Evolutionary conservation across 1,140 invertebrate species (phyloP).

Genomic region (Magallana angulata): DNA sequence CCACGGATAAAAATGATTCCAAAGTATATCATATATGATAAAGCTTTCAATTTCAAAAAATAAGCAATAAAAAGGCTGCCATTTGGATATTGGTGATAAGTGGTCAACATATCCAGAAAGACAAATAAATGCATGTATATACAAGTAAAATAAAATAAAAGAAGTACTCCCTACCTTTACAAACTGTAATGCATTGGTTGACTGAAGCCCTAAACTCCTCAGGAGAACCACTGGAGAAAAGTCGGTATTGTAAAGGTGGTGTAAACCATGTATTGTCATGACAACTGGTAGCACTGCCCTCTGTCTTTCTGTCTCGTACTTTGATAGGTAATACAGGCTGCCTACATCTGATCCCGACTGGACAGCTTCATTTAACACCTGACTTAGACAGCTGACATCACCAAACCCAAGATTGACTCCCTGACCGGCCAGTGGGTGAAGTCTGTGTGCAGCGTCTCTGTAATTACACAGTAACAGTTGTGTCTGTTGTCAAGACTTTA

Average conservation of each 20-base stretch:
- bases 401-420: slow-evolving; percentile 98
- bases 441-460: slow-evolving; percentile 95
- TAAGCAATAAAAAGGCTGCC: too few species aligned
- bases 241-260: slow-evolving; percentile 90
- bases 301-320: slow-evolving; percentile 92
- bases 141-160: too few species aligned
- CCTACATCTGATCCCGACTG: slow-evolving; percentile 88
- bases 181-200: slow-evolving; percentile 88
- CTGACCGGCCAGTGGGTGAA: slow-evolving; percentile 98
- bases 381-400: slow-evolving; percentile 89
- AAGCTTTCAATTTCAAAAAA: too few species aligned
- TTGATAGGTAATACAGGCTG: slow-evolving; percentile 65
- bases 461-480: slow-evolving; percentile 41
- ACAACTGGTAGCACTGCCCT: slow-evolving; percentile 93
- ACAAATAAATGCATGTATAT: too few species aligned
- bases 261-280: slow-evolving; percentile 91
- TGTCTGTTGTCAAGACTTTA: too few species aligned
- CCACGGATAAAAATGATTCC: too few species aligned
- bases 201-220: slow-evolving; percentile 91
- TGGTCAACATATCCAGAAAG: too few species aligned
- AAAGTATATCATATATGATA: too few species aligned
- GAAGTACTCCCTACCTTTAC: slow-evolving; percentile 85
- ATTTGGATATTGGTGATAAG: too few species aligned
- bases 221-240: slow-evolving; percentile 89
- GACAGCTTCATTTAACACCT: slow-evolving; percentile 85